Base-by-base conservation (phyloP, 1,140 invertebrate species). In the Zophobas atratus region DNA sequence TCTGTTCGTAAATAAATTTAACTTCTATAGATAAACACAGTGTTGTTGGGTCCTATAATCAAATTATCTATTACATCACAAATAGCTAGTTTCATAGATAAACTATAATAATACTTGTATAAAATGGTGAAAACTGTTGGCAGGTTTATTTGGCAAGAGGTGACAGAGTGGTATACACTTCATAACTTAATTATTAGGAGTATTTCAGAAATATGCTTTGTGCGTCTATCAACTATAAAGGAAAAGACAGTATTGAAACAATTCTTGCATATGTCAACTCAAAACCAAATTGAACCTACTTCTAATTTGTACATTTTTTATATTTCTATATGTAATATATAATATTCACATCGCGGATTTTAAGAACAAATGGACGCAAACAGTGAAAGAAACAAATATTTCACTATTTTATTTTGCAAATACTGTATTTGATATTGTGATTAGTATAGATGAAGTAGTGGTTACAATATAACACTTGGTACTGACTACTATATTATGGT, bases 101-200 rank as follows among this genome's bases (percentile, higher is more conserved):
- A 20, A 20, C 20, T 20, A 20, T 20, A 20, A 20, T 20, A 20
- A 20, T 20, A 20, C 20, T 20, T 20, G 20, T 56, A 56, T 56
- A 56, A 56, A 56, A 32, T 20, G 20, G 6, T 38, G n/a, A 41
- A 39, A 70, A 70, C n/a, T 8, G 41, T 39, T 70, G 63, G 63
- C 63, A 70, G 63, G 36, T 70, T 70, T 70, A 39, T 70, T 51
- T 51, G 49, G 49, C 49, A 51, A 6, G 6, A 20, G 20, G 2
- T 51, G 20, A 20, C 49, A 51, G 49, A 2, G n/a, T 51, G 8
- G 8, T 46, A 46, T 4, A 3, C 43, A 46, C 8, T 46, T 46
- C 3, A 46, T 46, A 8, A 20, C 20, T 20, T 20, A 20, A 20
- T 20, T 20, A 20, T 20, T 20, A 20, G 20, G 20, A 20, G 20